Base-by-base conservation (phyloP, 2,797 vertebrate genomes). In the Notamacropus eugenii region DNA sequence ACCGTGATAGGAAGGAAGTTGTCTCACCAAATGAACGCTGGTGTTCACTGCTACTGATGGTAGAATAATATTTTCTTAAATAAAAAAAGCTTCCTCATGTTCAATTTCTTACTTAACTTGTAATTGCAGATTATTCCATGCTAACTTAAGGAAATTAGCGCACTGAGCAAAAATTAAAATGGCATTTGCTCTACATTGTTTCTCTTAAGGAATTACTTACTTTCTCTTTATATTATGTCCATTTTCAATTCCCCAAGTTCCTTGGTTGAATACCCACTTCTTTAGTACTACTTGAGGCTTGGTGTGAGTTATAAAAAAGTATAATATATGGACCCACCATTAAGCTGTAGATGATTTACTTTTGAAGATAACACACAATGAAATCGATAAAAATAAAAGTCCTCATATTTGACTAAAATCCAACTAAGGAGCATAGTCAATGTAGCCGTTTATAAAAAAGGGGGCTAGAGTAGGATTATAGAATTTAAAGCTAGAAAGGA, bases 61-160 rank as follows among this genome's bases (percentile, higher is more conserved):
- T 97, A 92, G 56, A 96, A 98, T 93, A 98, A 97, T 96, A 97
- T 97, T 98, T 97, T 95, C 96, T 97, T 95, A 94, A 95, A 96
- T 92, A 94, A 97, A 93, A 93, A 58, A 91, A 96, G 94, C 93
- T 93, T 98, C 95, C 95, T 97, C 96, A 92, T 92, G 93, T 59
- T 97, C 59, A 91, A 95, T 82, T 56, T 92, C 67, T 95, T 91
- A 92, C 56, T 96, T 97, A 82, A 58, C 82, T 94, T 97, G 91
- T 96, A 56, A 96, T 95, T 96, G 96, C 94, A 96, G 93, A 94
- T 92, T 93, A 93, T 96, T 94, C 94, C 92, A 67, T 55, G 93
- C 95, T 98, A 95, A 96, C 94, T 54, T 57, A 74, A 97, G 96
- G 97, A 97, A 96, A 95, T 93, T 46, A 95, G 96, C 93, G 67